Evolutionary conservation across 1,140 invertebrate species (phyloP).

Genomic region (Riptortus pedestris): DNA sequence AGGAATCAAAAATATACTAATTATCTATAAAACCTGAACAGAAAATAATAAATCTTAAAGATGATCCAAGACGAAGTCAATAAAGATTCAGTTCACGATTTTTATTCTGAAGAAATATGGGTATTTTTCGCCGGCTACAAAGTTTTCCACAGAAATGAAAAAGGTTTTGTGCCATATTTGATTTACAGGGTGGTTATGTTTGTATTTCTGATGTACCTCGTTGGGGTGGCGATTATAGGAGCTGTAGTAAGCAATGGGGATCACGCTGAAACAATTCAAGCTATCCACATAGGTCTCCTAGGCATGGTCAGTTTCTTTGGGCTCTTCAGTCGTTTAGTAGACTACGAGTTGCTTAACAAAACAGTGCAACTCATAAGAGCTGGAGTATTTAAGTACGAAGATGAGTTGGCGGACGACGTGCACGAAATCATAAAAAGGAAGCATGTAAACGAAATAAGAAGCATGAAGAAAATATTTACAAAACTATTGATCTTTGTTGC

Average conservation of each 20-base stretch:
- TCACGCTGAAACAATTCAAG: neutral
- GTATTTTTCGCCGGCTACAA: no score
- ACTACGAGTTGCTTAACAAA: neutral
- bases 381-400: neutral
- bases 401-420: neutral
- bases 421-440: neutral
- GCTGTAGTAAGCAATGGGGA: neutral
- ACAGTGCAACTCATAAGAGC: neutral
- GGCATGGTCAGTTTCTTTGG: neutral
- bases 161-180: neutral
- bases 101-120: no score
- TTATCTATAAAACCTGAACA: no score
- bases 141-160: no score
- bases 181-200: neutral
- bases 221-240: neutral
- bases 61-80: no score
- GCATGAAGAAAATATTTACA: neutral
- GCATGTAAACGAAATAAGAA: neutral
- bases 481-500: neutral
- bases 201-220: neutral
- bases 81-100: no score
- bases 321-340: neutral
- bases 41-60: no score
- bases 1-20: no score
- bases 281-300: neutral